Base-by-base conservation (phyloP, 1,140 invertebrate species). In the Meteorus sp. region DNA sequence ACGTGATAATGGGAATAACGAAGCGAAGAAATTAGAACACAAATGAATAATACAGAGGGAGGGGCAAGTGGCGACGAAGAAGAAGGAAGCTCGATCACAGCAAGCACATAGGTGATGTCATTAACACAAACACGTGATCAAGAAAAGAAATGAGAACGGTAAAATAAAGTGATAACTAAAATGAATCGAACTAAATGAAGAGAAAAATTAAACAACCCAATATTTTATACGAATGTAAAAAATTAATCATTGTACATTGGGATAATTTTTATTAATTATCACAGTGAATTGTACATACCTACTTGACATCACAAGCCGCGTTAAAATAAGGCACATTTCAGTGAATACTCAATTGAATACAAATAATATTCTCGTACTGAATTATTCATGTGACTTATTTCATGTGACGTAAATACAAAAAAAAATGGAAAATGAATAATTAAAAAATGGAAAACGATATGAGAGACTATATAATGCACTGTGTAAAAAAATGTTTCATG, bases 291-390 rank as follows among this genome's bases (percentile, higher is more conserved):
- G 31, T 59, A 78, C 77, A 65, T 80, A 80, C 78, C 77, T 80
- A 79, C 75, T 80, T 80, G 78, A 77, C 76, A 71, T 79, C 78
- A 80, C 75, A 79, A 80, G 78, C 78, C 78, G 77, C 78, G 78
- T 78, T 74, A 79, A 80, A 79, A 80, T 73, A 79, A 72, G 76
- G 72, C 74, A 80, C 72, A 79, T 77, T 72, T 77, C 73, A 71
- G 71, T 80, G 69, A 80, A 74, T 80, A 76, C 70, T 73, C 72
- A 75, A 66, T 78, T 68, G 70, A n/a, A 50, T 27, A 11, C 7
- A 33, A 25, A 33, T 50, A 33, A 4, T 13, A 50, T 50, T 64
- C 64, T 50, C 33, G 22, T 13, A 39, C 37, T 56, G 3, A 56
- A 29, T 43, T n/a, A n/a, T n/a, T 47, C 15, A 57, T 50, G 19